Evolutionary conservation across 1,140 invertebrate genomes (phyloP), one percentile per base, ranked within the genome.

Genomic region (Caenorhabditis remanei): DNA sequence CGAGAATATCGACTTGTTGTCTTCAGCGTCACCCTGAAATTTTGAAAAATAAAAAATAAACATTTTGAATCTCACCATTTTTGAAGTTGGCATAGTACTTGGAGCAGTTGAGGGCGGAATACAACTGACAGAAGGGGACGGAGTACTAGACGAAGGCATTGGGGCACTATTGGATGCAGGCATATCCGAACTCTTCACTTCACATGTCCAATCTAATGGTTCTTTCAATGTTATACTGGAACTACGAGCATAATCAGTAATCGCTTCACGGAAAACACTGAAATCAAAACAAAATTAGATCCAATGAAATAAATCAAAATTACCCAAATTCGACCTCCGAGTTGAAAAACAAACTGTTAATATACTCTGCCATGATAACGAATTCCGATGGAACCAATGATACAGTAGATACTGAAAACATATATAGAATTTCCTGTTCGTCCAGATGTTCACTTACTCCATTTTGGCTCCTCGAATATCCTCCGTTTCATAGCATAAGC

Each of bases 241-340:
- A 41, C 46, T 24, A 21, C 71, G 71, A 9, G 71, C 71, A n/a
- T 79, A 79, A n/a, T 79, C 71, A 0, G 71, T 79, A 7, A 79
- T 79, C n/a, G 46, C 46, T 50, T 79, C 71, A 32, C 71, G 71
- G 9, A 79, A 50, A 8, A 79, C 46, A 8, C 71, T 79, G 71
- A 79, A 79, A 79, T 2, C n/a, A 11, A 24, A 41, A 50, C 50
- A 50, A 50, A 24, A 24, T n/a, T 24, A 7, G 19, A 43, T 50
- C 2, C n/a, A 32, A 8, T 32, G n/a, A 63, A n/a, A 11, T n/a
- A 19, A 9, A 21, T 4, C 5, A 11, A 53, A 53, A 11, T 1
- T 79, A 79, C 71, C 71, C 71, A n/a, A 79, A 79, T 50, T 79
- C 46, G 9, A 79, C 71, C 7, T 79, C 71, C 40, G 71, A 79